phyloP scores from a whole-genome alignment of 2,888 invertebrate species.

The Oconnorella tubifera region DNA sequence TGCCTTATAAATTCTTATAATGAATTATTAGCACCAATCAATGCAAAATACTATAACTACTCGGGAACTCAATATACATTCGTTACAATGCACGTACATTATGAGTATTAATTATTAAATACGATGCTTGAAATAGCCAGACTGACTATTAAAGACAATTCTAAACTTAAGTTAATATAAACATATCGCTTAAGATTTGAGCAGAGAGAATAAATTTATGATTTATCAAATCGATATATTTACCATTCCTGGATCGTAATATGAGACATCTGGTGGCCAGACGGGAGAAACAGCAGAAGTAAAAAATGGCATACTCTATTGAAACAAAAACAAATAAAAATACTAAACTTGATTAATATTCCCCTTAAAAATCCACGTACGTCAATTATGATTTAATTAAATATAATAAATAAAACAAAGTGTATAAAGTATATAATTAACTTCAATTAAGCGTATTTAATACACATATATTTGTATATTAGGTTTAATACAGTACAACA shows the following conservation, averaged over 20 bases:
- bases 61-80: too few relatives aligned
- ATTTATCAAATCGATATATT: constrained; percentile 7
- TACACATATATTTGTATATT: not conserved
- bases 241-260: constrained; percentile 36
- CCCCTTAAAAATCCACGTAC: not conserved
- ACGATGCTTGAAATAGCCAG: too few relatives aligned
- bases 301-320: constrained; percentile 14
- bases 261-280: constrained; percentile 22
- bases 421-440: not conserved
- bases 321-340: not conserved
- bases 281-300: constrained; percentile 16
- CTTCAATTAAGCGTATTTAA: not conserved
- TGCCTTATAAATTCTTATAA: too few relatives aligned
- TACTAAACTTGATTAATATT: not conserved
- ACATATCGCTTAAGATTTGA: not conserved
- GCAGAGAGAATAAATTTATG: not conserved
- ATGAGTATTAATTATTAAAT: too few relatives aligned
- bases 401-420: not conserved
- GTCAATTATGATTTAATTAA: not conserved
- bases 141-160: too few relatives aligned
- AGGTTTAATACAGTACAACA: too few relatives aligned
- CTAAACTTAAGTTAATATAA: not conserved
- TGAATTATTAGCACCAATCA: too few relatives aligned
- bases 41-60: too few relatives aligned
- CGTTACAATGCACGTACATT: too few relatives aligned